Evolutionary conservation across 2,888 invertebrate genomes (phyloP).

Genomic region (Pristionchus fissidentatus): DNA sequence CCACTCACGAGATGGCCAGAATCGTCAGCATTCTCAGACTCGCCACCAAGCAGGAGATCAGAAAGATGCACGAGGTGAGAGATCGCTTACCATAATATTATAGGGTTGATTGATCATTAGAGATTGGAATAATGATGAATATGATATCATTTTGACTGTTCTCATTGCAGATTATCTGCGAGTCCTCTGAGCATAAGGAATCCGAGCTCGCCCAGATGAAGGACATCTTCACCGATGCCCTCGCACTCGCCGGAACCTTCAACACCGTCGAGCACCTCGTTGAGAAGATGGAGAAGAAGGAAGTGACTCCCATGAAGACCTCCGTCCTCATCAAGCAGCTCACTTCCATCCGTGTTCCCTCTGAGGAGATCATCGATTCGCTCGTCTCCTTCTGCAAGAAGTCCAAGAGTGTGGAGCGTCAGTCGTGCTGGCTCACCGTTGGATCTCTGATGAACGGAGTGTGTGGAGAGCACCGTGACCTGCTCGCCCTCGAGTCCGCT

Average conservation of each 20-base stretch:
- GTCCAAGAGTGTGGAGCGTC: constrained; percentile 56
- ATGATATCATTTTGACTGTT: constrained; percentile 54
- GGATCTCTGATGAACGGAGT: constrained; percentile 65
- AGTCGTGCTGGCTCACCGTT: constrained; percentile 66
- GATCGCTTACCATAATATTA: constrained; percentile 7
- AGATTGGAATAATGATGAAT: constrained; percentile 51
- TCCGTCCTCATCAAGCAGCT: constrained; percentile 49
- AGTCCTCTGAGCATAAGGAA: constrained; percentile 47
- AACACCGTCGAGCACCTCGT: constrained; percentile 58
- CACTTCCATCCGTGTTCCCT: constrained; percentile 53
- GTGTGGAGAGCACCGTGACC: constrained; percentile 45
- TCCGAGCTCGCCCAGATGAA: constrained; percentile 58
- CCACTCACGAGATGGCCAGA: constrained; percentile 56
- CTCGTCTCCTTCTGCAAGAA: constrained; percentile 55
- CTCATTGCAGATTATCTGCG: not conserved
- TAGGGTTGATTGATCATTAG: too few species aligned
- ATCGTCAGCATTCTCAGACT: constrained; percentile 64
- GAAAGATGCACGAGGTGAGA: constrained; percentile 53
- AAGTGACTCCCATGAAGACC: constrained; percentile 49
- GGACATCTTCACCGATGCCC: constrained; percentile 64
- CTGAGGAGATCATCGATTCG: constrained; percentile 49
- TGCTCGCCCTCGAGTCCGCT: not conserved
- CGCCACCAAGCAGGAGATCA: constrained; percentile 57
- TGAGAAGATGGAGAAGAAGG: constrained; percentile 54
- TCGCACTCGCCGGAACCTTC: constrained; percentile 67